These are phyloP conservation scores for Nixonia krombeini DNA, from an alignment of 1,140 invertebrate species.

Conservation along the genomic window DNA sequence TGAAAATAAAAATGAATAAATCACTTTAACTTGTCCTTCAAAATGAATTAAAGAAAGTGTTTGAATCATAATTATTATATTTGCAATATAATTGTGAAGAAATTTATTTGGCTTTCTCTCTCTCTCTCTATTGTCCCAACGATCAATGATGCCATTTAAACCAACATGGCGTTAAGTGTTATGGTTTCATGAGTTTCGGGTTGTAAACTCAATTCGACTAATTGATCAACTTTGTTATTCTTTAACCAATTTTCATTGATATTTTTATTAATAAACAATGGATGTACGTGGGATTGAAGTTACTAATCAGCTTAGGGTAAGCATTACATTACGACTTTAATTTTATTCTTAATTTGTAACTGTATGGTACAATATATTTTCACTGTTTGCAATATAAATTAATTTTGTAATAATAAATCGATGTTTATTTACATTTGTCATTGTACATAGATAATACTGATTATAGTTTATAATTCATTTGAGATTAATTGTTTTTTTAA, in stretches of 20 bases:
- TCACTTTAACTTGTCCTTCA: too few relatives aligned
- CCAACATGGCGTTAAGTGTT: conserved; percentile 51
- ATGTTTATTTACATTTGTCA: too few relatives aligned
- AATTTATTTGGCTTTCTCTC: too few relatives aligned
- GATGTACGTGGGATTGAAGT: conserved; percentile 68
- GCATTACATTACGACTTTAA: conserved; percentile 7
- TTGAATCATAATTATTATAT: too few relatives aligned
- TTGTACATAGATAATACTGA: too few relatives aligned
- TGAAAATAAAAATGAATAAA: too few relatives aligned
- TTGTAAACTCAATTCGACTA: neutral
- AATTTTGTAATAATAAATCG: too few relatives aligned
- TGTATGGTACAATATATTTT: neutral
- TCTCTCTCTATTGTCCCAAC: too few relatives aligned
- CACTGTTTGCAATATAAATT: neutral
- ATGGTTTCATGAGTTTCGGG: conserved; percentile 3
- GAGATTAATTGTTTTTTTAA: too few relatives aligned
- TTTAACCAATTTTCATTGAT: neutral
- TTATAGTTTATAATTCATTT: too few relatives aligned
- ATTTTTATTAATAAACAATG: conserved; percentile 46
- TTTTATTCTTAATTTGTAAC: neutral
- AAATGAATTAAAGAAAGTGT: too few relatives aligned
- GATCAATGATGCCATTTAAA: conserved; percentile 27
- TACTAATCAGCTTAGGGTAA: conserved; percentile 68
- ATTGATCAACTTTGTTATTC: neutral
- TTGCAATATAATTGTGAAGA: too few relatives aligned